These are phyloP conservation scores for Lepidocyrtinus sp. DNA, from an alignment of 2,888 invertebrate species.

Conservation along the genomic window DNA sequence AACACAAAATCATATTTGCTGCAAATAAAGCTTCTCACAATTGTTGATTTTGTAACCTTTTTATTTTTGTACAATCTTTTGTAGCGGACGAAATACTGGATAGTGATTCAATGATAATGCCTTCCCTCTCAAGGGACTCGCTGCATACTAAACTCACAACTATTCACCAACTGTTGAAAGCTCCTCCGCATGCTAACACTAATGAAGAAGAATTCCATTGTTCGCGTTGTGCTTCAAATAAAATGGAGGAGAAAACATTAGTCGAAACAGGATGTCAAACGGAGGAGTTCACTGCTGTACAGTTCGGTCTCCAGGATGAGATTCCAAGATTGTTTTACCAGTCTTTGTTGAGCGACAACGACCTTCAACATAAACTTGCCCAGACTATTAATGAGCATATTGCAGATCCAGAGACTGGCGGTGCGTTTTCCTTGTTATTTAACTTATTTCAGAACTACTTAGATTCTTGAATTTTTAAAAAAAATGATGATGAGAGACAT, in stretches of 20 bases:
- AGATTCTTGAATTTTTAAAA: neutral
- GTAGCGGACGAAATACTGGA: conserved; percentile 27
- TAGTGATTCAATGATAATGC: conserved; percentile 12
- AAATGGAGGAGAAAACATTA: neutral
- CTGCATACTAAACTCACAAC: conserved; percentile 18
- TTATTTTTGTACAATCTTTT: no score
- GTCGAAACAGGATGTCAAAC: conserved; percentile 31
- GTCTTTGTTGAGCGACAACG: conserved; percentile 35
- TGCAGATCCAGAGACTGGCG: conserved; percentile 22
- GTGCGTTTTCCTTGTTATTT: neutral
- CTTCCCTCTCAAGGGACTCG: neutral
- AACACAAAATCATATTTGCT: neutral
- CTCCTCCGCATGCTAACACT: conserved; percentile 19
- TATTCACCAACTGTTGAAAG: conserved; percentile 3
- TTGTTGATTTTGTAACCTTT: no score
- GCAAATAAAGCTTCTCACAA: no score
- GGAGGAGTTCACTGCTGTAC: conserved; percentile 42
- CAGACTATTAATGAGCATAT: conserved; percentile 56
- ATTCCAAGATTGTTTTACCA: conserved; percentile 51
- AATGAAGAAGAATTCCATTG: conserved; percentile 33
- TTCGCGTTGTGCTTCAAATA: neutral
- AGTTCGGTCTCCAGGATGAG: conserved; percentile 36
- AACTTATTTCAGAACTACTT: conserved; percentile 8
- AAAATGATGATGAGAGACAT: neutral
- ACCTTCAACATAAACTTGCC: conserved; percentile 45